Evolutionary conservation across 2,113 vertebrate genomes (phyloP).

Genomic region (Haemorhous mexicanus): DNA sequence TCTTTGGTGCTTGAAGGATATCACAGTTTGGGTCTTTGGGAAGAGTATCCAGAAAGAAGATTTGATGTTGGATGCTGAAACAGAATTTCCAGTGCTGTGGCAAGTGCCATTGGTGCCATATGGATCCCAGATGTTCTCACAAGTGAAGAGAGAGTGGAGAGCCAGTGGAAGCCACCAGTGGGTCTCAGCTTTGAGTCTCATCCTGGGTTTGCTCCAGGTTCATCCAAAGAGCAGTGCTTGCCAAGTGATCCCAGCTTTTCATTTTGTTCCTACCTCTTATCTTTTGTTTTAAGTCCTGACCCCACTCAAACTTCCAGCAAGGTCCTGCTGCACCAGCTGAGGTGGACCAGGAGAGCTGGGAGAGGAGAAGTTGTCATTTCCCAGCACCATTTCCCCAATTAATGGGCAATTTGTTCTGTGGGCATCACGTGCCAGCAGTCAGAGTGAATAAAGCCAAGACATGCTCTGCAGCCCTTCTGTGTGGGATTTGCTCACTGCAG

Average conservation of each 20-base stretch:
- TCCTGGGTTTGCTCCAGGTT: background rate
- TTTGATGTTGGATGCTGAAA: background rate
- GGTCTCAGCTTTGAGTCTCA: background rate
- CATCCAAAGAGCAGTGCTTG: background rate
- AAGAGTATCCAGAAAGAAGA: background rate
- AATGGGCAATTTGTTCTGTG: background rate
- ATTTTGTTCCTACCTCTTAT: background rate
- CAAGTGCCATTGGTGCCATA: background rate
- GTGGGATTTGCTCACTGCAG: background rate
- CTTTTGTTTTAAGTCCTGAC: background rate
- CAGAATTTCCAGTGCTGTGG: background rate
- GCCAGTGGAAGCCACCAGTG: background rate
- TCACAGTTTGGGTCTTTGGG: constrained; percentile 8
- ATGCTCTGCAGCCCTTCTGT: background rate
- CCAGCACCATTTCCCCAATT: background rate
- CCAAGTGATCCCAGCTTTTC: background rate
- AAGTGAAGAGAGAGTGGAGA: background rate
- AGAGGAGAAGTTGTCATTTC: background rate
- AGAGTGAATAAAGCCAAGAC: background rate
- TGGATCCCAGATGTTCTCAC: background rate
- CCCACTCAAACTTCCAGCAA: background rate
- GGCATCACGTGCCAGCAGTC: background rate
- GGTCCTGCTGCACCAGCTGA: background rate
- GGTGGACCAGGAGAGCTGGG: background rate
- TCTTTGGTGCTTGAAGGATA: constrained; percentile 22